Percentiles rank a stretch among this genome's conserved stretches.
Evolutionary conservation across 1,140 invertebrate species (phyloP).

Genomic region (Sycobia sp.): DNA sequence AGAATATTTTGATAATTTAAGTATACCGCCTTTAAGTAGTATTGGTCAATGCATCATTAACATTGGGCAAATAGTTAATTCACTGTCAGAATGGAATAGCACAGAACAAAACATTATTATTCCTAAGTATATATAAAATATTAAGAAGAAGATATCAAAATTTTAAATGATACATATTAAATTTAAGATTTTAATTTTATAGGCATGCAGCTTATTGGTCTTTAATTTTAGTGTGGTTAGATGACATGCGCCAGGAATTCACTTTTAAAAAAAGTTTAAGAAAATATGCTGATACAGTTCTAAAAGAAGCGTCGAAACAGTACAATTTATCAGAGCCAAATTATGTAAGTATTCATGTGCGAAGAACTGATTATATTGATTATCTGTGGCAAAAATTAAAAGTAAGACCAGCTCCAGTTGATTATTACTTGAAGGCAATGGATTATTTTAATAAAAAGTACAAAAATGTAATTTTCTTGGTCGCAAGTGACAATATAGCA

Average conservation of each 20-base stretch:
- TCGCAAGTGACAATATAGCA: slow-evolving; percentile 68
- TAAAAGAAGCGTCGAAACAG: slow-evolving; percentile 52
- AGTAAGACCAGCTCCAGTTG: slow-evolving; percentile 59
- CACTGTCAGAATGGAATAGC: slow-evolving; percentile 64
- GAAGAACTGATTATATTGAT: slow-evolving; percentile 67
- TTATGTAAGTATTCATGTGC: slow-evolving; percentile 67
- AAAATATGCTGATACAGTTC: slow-evolving; percentile 57
- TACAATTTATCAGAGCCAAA: slow-evolving; percentile 50
- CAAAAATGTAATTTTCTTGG: slow-evolving; percentile 62
- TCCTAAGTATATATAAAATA: slow-evolving; percentile 52
- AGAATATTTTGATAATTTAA: slow-evolving; percentile 64
- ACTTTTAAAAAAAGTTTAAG: slow-evolving; percentile 61
- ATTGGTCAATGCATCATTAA: slow-evolving; percentile 65
- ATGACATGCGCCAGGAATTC: slow-evolving; percentile 66
- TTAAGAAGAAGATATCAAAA: no score
- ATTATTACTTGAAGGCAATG: slow-evolving; percentile 66
- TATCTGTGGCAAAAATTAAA: slow-evolving; percentile 64
- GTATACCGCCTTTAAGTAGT: slow-evolving; percentile 65
- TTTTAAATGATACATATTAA: no score
- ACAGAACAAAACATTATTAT: slow-evolving; percentile 67
- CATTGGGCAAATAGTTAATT: slow-evolving; percentile 59
- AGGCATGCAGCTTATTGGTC: slow-evolving; percentile 64
- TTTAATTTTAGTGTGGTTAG: slow-evolving; percentile 64
- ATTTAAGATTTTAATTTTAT: slow-evolving; percentile 7
- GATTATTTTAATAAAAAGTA: slow-evolving; percentile 64